phyloP scores from a whole-genome alignment of 2,797 vertebrate genomes.

The Hypotaenidia okinawae region DNA sequence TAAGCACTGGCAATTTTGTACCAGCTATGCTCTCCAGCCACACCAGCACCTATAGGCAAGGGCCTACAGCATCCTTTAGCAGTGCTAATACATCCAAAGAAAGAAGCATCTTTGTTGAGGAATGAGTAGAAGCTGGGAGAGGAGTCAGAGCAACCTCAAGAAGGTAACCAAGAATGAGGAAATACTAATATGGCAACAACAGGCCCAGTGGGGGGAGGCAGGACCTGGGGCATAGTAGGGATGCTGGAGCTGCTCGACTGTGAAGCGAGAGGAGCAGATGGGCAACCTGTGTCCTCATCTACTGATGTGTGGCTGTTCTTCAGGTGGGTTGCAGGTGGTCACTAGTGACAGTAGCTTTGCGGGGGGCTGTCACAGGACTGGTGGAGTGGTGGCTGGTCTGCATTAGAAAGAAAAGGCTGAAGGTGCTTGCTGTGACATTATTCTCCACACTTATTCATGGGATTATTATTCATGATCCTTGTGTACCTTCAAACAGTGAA shows the following conservation, averaged over 20 bases:
- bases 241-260: not conserved
- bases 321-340: not conserved
- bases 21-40: not conserved
- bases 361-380: not conserved
- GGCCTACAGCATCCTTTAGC: not conserved
- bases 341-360: not conserved
- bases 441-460: not conserved
- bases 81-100: not conserved
- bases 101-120: not conserved
- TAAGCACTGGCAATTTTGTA: not conserved
- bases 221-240: not conserved
- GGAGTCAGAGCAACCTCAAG: accelerated
- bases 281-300: not conserved
- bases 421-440: not conserved
- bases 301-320: accelerated
- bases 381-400: not conserved
- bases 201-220: not conserved
- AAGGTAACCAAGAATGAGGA: not conserved
- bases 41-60: not conserved
- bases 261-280: not conserved
- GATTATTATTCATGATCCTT: not conserved
- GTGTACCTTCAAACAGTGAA: not conserved
- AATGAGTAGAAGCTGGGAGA: not conserved
- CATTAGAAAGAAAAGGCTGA: not conserved
- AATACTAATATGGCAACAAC: not conserved